Conservation (phyloP, 2,113 vertebrate genomes). For the Rattus rattus region DNA sequence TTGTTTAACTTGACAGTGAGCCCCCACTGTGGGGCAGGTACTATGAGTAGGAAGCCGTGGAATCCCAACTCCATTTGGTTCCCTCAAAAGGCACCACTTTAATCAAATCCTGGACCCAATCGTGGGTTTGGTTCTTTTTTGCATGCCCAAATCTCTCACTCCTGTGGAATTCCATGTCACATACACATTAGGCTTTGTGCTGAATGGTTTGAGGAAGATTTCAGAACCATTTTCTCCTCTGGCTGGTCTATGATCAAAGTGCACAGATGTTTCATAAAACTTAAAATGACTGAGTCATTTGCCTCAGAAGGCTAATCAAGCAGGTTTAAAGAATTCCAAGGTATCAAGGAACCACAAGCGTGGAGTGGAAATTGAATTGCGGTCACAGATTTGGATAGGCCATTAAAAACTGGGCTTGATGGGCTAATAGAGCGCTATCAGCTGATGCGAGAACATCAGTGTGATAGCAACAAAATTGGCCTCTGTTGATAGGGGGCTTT, state of each 20-base stretch:
- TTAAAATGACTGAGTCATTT: conserved; percentile 77
- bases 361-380: conserved; percentile 75
- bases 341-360: conserved; percentile 52
- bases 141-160: not conserved
- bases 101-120: not conserved
- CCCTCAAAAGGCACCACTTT: not conserved
- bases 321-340: conserved; percentile 76
- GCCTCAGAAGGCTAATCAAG: conserved; percentile 79
- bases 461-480: conserved; percentile 66
- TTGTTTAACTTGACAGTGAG: not conserved
- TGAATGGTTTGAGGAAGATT: conserved; percentile 44
- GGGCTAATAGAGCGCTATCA: conserved; percentile 73
- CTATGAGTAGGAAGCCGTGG: not conserved
- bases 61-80: not conserved
- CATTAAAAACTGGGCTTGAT: conserved; percentile 74
- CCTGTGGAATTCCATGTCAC: not conserved
- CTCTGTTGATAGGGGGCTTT: conserved; percentile 63
- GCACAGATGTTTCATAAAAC: conserved; percentile 78
- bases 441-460: conserved; percentile 60
- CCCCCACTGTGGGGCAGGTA: not conserved
- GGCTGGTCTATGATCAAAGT: conserved; percentile 57
- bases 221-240: conserved; percentile 64
- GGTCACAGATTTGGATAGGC: conserved; percentile 48
- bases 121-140: not conserved
- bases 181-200: not conserved